A percentile compares a stretch with the other conserved stretches of the same genome.
Conservation (phyloP, 2,113 vertebrate genomes). For the Mungos mungo region DNA sequence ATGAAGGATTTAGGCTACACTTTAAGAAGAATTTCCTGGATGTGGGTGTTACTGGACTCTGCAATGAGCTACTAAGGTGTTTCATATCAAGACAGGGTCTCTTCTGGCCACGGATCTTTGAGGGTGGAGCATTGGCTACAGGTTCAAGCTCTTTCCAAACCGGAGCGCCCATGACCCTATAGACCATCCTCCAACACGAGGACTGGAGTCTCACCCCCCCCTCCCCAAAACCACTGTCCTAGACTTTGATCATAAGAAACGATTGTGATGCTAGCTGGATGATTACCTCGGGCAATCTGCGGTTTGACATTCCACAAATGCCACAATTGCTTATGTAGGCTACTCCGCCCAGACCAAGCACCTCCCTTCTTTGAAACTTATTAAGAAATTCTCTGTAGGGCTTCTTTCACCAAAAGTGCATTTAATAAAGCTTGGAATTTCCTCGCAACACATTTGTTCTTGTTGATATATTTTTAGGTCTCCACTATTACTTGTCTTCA, state of each 20-base stretch:
- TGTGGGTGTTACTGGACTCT: neutral
- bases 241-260: slow-evolving; percentile 53
- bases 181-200: neutral
- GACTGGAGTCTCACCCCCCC: neutral
- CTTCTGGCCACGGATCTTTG: neutral
- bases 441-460: slow-evolving; percentile 38
- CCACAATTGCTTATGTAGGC: slow-evolving; percentile 46
- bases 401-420: slow-evolving; percentile 31
- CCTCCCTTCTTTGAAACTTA: slow-evolving; percentile 61
- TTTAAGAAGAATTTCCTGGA: slow-evolving; percentile 54
- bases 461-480: slow-evolving; percentile 55
- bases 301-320: slow-evolving; percentile 54
- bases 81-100: neutral
- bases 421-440: slow-evolving; percentile 78
- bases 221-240: slow-evolving; percentile 46
- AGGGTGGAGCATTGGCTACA: accelerated
- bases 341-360: neutral
- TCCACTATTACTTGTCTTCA: slow-evolving; percentile 36
- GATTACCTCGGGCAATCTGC: neutral
- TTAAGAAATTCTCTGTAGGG: slow-evolving; percentile 69
- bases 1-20: slow-evolving; percentile 19
- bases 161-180: neutral
- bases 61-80: slow-evolving; percentile 5
- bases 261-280: neutral
- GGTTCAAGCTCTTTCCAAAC: neutral